Conservation (phyloP, 2,113 vertebrate genomes). For the Gorsachius goisagi region DNA sequence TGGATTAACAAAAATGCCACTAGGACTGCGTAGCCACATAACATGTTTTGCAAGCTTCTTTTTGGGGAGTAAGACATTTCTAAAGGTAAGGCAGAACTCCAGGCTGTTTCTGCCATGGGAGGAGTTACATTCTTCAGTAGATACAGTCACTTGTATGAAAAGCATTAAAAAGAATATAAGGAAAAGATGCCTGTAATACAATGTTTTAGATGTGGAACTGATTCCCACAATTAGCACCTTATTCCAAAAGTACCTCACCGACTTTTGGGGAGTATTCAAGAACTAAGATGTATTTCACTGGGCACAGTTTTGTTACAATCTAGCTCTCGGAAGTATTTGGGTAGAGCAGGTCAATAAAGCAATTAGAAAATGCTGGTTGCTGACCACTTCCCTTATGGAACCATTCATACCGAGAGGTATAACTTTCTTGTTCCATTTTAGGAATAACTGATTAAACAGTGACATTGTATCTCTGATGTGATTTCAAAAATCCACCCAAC, state of each 20-base stretch:
- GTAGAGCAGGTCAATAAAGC: not conserved
- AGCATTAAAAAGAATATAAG: not conserved
- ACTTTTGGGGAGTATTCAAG: not conserved
- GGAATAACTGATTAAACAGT: not conserved
- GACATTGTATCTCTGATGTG: not conserved
- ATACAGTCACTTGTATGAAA: not conserved
- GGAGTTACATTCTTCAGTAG: not conserved
- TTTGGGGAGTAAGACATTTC: rapidly evolving
- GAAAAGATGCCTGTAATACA: not conserved
- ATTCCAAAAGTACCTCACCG: not conserved
- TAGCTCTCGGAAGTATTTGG: not conserved
- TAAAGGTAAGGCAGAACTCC: not conserved
- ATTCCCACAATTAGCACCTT: not conserved
- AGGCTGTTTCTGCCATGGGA: not conserved
- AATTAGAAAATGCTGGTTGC: not conserved
- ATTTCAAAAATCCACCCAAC: not conserved
- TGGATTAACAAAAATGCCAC: not conserved
- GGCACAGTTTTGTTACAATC: not conserved
- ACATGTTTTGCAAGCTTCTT: not conserved
- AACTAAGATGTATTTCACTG: not conserved
- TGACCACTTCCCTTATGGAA: not conserved
- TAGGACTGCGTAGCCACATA: not conserved
- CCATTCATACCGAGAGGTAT: not conserved
- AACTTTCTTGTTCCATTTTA: not conserved
- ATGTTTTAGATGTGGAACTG: not conserved